Evolutionary conservation across 2,797 vertebrate genomes (phyloP).

Genomic region (Halcyon smyrnensis): DNA sequence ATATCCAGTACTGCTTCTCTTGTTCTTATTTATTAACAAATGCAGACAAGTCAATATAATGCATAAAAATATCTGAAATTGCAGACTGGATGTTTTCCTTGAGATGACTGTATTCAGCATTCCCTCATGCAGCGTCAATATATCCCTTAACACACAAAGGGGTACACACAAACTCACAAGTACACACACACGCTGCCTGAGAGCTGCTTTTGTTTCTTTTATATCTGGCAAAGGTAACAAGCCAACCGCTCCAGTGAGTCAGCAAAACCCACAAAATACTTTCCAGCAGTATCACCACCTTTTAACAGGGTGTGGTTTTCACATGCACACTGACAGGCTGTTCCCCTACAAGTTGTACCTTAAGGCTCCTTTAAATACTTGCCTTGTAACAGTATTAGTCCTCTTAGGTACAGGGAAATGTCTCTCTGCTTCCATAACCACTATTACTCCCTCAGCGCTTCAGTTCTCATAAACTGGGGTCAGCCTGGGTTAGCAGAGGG

Average conservation of each 20-base stretch:
- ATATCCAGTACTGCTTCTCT: not conserved
- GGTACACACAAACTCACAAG: not conserved
- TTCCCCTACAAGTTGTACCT: not conserved
- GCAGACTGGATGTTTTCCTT: not conserved
- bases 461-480: constrained; percentile 1
- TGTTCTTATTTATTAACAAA: not conserved
- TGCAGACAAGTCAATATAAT: not conserved
- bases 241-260: not conserved
- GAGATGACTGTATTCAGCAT: not conserved
- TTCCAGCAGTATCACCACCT: constrained; percentile 55
- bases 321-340: constrained; percentile 10
- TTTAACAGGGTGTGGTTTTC: constrained; percentile 31
- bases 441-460: not conserved
- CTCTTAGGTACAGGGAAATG: not conserved
- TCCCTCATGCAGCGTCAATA: not conserved
- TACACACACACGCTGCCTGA: not conserved
- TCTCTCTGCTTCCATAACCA: not conserved
- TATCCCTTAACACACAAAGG: not conserved
- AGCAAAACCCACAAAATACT: constrained; percentile 66
- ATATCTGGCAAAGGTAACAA: not conserved
- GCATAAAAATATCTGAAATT: not conserved
- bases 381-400: constrained; percentile 8
- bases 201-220: constrained; percentile 43
- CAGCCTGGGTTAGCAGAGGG: constrained; percentile 18
- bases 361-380: constrained; percentile 12